Evolutionary conservation across 2,797 vertebrate genomes (phyloP).

Genomic region (Enteromius afrohamiltoni): DNA sequence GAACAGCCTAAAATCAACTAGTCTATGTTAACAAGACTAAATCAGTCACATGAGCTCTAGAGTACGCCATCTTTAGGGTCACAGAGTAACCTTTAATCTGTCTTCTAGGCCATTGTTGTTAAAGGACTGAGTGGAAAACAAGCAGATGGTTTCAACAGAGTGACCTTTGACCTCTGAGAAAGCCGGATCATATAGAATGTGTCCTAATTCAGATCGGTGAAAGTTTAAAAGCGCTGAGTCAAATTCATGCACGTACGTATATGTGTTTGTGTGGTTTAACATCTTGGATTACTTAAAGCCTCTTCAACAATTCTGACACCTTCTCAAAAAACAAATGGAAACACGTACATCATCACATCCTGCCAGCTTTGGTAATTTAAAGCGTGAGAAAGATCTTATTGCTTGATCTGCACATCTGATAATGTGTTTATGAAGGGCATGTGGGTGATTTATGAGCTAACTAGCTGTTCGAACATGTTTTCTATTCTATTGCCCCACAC

Average conservation of each 20-base stretch:
- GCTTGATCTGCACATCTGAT: conserved; percentile 10
- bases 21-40: conserved; percentile 1
- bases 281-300: conserved; percentile 30
- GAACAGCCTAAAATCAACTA: background rate
- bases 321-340: conserved; percentile 18
- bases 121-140: background rate
- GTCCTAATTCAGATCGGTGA: background rate
- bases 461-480: background rate
- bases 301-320: background rate
- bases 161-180: conserved; percentile 27
- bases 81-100: conserved; percentile 4
- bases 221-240: background rate
- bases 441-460: conserved; percentile 1
- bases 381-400: conserved; percentile 28
- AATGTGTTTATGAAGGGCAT: background rate
- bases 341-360: conserved; percentile 12
- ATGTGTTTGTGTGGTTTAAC: background rate
- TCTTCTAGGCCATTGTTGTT: background rate
- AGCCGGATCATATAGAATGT: background rate
- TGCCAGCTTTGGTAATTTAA: conserved; percentile 31
- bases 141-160: conserved; percentile 27
- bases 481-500: background rate
- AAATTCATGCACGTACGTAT: background rate
- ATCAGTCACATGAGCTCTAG: background rate
- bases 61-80: background rate